phyloP scores from a whole-genome alignment of 2,113 vertebrate genomes.

The Oreocharis arfaki region DNA sequence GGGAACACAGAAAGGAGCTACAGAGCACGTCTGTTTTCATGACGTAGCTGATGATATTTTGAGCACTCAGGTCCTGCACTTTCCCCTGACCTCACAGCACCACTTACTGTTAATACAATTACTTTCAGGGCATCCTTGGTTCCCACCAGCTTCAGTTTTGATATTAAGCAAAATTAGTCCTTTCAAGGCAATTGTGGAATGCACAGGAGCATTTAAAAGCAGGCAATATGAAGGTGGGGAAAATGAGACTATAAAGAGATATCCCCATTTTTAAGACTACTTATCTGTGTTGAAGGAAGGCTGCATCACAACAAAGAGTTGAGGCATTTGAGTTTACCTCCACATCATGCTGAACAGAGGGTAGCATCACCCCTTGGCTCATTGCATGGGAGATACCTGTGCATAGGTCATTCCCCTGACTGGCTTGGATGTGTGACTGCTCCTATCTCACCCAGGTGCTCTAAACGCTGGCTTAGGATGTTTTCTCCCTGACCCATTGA shows the following conservation, averaged over 20 bases:
- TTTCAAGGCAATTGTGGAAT: not conserved
- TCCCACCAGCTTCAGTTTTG: not conserved
- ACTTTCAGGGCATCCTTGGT: not conserved
- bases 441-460: not conserved
- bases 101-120: conserved; percentile 21
- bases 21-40: conserved; percentile 17
- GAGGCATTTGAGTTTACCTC: not conserved
- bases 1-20: not conserved
- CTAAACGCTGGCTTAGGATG: fast-evolving
- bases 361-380: not conserved
- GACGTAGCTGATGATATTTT: not conserved
- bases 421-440: not conserved
- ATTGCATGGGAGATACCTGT: not conserved
- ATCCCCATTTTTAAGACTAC: not conserved
- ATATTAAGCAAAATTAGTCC: not conserved
- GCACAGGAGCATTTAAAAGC: not conserved
- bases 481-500: not conserved
- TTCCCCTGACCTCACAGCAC: not conserved
- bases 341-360: not conserved
- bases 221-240: not conserved
- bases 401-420: not conserved
- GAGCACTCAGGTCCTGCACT: not conserved
- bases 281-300: not conserved
- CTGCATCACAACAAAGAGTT: not conserved
- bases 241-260: not conserved